phyloP scores from a whole-genome alignment of 2,797 vertebrate species.

The Poeciliopsis gracilis region DNA sequence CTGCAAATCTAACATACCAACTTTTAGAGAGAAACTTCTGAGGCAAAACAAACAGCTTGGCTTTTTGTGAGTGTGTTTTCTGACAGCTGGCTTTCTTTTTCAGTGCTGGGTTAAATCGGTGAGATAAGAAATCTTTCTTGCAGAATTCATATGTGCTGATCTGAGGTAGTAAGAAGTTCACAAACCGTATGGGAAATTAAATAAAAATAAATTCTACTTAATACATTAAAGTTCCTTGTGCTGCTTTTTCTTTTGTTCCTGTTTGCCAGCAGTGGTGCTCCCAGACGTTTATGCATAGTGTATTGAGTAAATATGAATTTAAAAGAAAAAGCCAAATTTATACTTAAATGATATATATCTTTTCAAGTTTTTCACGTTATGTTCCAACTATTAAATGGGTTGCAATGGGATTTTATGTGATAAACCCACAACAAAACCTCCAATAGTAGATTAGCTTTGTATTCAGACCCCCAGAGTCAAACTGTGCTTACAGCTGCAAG shows the following conservation, averaged over 20 bases:
- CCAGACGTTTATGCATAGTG: background rate
- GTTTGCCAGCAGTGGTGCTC: background rate
- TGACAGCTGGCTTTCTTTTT: conserved; percentile 72
- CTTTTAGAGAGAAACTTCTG: conserved; percentile 61
- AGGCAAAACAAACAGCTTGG: conserved; percentile 67
- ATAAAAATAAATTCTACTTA: conserved; percentile 54
- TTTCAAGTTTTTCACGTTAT: background rate
- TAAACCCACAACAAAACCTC: background rate
- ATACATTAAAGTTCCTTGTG: conserved; percentile 16
- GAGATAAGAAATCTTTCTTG: conserved; percentile 62
- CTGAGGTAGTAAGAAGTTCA: conserved; percentile 35
- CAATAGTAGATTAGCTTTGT: background rate
- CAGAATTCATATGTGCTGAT: conserved; percentile 43
- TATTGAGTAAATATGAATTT: background rate
- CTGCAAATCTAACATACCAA: conserved; percentile 45
- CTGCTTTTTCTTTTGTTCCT: conserved; percentile 14
- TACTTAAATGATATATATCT: background rate
- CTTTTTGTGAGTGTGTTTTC: conserved; percentile 81
- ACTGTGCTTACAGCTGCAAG: background rate
- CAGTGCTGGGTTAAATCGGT: conserved; percentile 66
- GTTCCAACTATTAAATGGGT: background rate
- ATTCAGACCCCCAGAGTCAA: background rate
- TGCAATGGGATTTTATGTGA: background rate
- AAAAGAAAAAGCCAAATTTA: background rate
- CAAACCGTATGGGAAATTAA: conserved; percentile 53